Percentiles rank a stretch among this genome's conserved stretches.
These are phyloP conservation scores for Mugil cephalus DNA, from an alignment of 2,113 vertebrate genomes.

Conservation along the genomic window DNA sequence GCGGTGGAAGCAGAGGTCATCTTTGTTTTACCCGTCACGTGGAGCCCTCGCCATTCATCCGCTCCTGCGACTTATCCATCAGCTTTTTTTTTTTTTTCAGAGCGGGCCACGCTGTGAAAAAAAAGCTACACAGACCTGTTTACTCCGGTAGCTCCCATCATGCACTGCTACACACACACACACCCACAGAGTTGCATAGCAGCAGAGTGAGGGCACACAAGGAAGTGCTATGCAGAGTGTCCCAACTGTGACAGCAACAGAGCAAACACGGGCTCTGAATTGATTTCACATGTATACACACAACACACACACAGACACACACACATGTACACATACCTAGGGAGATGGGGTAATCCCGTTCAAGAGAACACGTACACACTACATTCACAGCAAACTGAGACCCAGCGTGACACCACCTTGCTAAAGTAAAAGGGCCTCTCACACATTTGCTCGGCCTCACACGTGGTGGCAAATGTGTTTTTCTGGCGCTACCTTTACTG, in stretches of 20 bases:
- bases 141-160: constrained; percentile 21
- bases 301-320: background rate
- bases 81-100: constrained; percentile 28
- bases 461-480: constrained; percentile 3
- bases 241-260: constrained; percentile 54
- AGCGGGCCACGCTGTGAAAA: constrained; percentile 12
- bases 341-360: constrained; percentile 54
- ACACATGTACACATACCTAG: constrained; percentile 27
- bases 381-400: constrained; percentile 69
- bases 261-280: constrained; percentile 54
- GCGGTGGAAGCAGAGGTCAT: background rate
- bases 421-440: constrained; percentile 57
- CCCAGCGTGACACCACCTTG: constrained; percentile 57
- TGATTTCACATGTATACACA: constrained; percentile 37
- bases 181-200: constrained; percentile 47
- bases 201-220: constrained; percentile 43
- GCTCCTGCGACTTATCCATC: background rate
- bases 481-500: background rate
- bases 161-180: background rate
- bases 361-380: constrained; percentile 38
- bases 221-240: constrained; percentile 47
- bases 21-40: background rate
- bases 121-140: constrained; percentile 37
- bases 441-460: constrained; percentile 32
- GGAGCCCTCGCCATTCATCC: background rate